A percentile compares a stretch with the other conserved stretches of the same genome.
Evolutionary conservation across 1,140 invertebrate species (phyloP).

Genomic region (Rhagoletis pomonella): DNA sequence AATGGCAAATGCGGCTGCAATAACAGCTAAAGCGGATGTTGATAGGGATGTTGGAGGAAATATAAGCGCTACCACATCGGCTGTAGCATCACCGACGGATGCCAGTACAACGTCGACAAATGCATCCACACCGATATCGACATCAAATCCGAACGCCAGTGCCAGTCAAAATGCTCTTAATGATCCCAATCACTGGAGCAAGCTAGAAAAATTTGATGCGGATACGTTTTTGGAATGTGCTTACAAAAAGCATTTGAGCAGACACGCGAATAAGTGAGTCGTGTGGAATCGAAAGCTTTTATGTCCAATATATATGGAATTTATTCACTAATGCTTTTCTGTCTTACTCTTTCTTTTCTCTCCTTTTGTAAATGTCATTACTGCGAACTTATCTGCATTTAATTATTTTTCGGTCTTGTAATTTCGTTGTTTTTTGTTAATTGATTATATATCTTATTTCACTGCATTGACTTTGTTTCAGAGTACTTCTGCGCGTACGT

Average conservation of each 20-base stretch:
- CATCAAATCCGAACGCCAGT: constrained; percentile 28
- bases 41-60: constrained; percentile 56
- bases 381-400: constrained; percentile 46
- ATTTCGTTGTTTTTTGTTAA: constrained; percentile 56
- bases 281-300: constrained; percentile 73
- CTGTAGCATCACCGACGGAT: constrained; percentile 48
- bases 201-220: constrained; percentile 93
- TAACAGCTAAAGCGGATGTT: constrained; percentile 48
- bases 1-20: constrained; percentile 54
- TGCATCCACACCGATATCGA: constrained; percentile 59
- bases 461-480: constrained; percentile 72
- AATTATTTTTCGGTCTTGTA: constrained; percentile 53
- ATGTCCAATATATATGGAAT: constrained; percentile 58
- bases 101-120: constrained; percentile 58
- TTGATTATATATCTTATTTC: no score
- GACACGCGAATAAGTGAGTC: constrained; percentile 98
- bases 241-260: constrained; percentile 97
- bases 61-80: constrained; percentile 30
- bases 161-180: constrained; percentile 75
- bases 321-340: constrained; percentile 63
- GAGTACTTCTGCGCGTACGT: constrained; percentile 92
- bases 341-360: constrained; percentile 23
- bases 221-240: constrained; percentile 94
- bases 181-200: constrained; percentile 92
- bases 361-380: constrained; percentile 29